These are phyloP conservation scores for Pediacus dermestoides DNA, from an alignment of 2,888 invertebrate genomes.

Conservation along the genomic window DNA sequence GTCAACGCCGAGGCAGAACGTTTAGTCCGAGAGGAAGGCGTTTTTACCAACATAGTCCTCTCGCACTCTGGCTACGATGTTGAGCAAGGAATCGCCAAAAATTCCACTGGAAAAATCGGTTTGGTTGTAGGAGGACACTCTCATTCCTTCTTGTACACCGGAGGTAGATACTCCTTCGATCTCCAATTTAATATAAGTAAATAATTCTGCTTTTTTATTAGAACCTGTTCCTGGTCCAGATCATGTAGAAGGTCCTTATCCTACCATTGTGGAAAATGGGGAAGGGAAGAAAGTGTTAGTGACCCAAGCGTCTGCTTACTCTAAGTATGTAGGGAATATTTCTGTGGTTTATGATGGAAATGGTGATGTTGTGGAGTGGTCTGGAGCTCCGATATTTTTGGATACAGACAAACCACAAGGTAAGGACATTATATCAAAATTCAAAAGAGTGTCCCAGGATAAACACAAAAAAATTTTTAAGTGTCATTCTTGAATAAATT, in stretches of 20 bases:
- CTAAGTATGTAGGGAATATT: constrained; percentile 75
- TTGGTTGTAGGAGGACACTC: constrained; percentile 85
- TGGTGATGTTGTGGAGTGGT: constrained; percentile 63
- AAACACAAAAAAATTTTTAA: too few relatives aligned
- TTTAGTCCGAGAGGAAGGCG: constrained; percentile 57
- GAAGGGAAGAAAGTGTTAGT: constrained; percentile 59
- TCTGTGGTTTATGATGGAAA: constrained; percentile 65
- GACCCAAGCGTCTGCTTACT: constrained; percentile 70
- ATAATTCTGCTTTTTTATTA: constrained; percentile 3
- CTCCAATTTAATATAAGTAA: constrained; percentile 6
- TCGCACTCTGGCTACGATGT: constrained; percentile 76
- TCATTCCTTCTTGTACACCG: constrained; percentile 72
- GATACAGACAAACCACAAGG: constrained; percentile 25
- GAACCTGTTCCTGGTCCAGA: constrained; percentile 52
- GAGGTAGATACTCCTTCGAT: too few relatives aligned
- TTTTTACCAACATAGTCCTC: constrained; percentile 77
- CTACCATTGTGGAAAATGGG: constrained; percentile 61
- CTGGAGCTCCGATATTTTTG: constrained; percentile 65
- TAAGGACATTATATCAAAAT: constrained; percentile 13
- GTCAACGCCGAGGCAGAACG: constrained; percentile 65
- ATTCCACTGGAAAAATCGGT: constrained; percentile 66
- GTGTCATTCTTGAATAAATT: too few relatives aligned
- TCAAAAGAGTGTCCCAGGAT: too few relatives aligned
- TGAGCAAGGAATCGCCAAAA: constrained; percentile 63
- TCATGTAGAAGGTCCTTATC: constrained; percentile 62